Evolutionary conservation across 1,140 invertebrate genomes (phyloP), one percentile per base, ranked within the genome.

Genomic region (Adelges cooleyi): DNA sequence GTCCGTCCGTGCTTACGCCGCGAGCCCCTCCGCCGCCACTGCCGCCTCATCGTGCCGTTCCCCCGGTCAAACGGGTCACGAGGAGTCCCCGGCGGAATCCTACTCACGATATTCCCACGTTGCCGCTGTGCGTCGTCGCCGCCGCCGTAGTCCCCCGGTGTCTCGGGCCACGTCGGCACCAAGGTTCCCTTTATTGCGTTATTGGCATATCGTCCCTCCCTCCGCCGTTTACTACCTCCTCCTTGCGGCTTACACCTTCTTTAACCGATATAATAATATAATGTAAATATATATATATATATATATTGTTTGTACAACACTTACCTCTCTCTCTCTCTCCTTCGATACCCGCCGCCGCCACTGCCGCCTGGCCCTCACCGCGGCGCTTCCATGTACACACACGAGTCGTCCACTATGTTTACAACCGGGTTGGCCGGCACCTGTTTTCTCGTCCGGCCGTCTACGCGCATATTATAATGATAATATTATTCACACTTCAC

Each of bases 111-210:
- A 59, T 48, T 48, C 56, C 56, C 56, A 62, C 42, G 56, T 62
- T 62, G 56, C 56, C 56, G 56, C 6, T 62, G 56, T 62, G 40
- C 56, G 22, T 36, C 25, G n/a, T 36, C 20, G 22, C 53, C 25
- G n/a, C 52, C 20, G n/a, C 2, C 51, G 22, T 33, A 6, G 53
- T 56, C 38, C 44, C 56, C 56, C 56, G 17, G 42, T 42, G 56
- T 62, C 56, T 48, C 42, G n/a, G 42, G 42, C 42, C 56, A 62
- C 25, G 52, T 62, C 42, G 42, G 42, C 56, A 62, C 56, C 56
- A 62, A 62, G 56, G 56, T 62, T 62, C 56, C n/a, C 44, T 62
- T 46, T 62, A 62, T 62, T 62, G 56, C 56, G 56, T 62, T 62
- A 62, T 62, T 62, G 56, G 56, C 56, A 62, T 62, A 62, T 62